phyloP scores from a whole-genome alignment of 2,797 vertebrate genomes.

The Urocyon cinereoargenteus region DNA sequence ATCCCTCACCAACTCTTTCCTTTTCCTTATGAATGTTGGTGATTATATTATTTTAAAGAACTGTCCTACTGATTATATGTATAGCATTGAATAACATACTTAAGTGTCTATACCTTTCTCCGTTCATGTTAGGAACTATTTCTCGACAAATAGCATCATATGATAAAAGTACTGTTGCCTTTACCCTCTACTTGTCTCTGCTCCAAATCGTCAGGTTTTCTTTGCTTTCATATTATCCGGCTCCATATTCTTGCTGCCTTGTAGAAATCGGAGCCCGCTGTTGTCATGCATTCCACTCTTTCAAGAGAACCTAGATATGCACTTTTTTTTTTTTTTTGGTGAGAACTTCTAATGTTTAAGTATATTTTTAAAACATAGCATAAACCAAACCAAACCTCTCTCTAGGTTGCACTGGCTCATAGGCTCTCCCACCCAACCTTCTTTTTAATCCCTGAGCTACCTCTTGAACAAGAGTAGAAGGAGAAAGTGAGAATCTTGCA shows the following conservation, averaged over 20 bases:
- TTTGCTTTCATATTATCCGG: background rate
- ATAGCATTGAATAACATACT: no score
- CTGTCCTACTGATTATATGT: background rate
- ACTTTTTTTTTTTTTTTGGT: background rate
- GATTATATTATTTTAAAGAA: background rate
- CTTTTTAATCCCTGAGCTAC: background rate
- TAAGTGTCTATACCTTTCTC: background rate
- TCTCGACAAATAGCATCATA: accelerated
- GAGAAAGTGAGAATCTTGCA: background rate
- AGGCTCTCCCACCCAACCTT: accelerated
- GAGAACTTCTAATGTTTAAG: background rate
- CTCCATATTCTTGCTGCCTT: background rate
- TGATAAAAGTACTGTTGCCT: background rate
- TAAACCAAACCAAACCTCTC: background rate
- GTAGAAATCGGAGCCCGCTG: background rate
- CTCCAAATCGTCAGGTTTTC: background rate
- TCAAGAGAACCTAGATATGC: background rate
- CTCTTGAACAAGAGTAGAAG: background rate
- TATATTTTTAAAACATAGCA: background rate
- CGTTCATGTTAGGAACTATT: background rate
- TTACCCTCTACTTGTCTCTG: no score
- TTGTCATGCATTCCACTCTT: background rate
- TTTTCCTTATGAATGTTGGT: background rate
- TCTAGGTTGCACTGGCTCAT: background rate
- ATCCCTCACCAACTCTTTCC: background rate